These are phyloP conservation scores for Lysandra bellargus DNA, from an alignment of 2,888 invertebrate species.

Conservation along the genomic window DNA sequence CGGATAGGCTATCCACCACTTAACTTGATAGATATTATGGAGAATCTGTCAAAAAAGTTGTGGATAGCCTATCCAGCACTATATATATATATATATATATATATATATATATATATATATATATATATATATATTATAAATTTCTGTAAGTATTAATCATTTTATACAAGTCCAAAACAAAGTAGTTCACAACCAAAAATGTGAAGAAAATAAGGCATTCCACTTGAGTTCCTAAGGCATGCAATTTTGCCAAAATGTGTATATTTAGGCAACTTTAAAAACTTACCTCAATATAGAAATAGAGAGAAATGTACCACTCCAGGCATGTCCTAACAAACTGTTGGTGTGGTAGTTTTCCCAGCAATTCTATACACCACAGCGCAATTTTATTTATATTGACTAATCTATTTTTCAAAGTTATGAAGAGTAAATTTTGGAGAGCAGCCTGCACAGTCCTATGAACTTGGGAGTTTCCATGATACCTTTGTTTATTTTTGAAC, in stretches of 20 bases:
- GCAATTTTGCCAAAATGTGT: background rate
- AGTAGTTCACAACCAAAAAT: background rate
- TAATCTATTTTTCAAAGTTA: slow-evolving; percentile 49
- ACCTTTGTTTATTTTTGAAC: slow-evolving; percentile 64
- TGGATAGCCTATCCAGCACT: too few species aligned
- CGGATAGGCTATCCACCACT: too few species aligned
- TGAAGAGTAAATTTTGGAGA: slow-evolving; percentile 60
- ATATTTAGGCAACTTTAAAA: background rate
- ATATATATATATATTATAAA: too few species aligned
- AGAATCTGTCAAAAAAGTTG: too few species aligned
- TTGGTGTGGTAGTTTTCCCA: slow-evolving; percentile 68
- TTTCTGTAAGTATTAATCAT: too few species aligned
- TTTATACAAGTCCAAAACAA: background rate
- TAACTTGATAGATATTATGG: too few species aligned
- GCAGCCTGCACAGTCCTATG: slow-evolving; percentile 61
- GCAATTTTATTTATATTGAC: slow-evolving; percentile 45
- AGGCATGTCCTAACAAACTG: slow-evolving; percentile 61
- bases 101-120: too few species aligned
- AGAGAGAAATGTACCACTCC: slow-evolving; percentile 66
- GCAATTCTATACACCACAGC: slow-evolving; percentile 58
- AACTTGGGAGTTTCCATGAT: slow-evolving; percentile 65
- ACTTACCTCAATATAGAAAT: slow-evolving; percentile 60
- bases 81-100: too few species aligned
- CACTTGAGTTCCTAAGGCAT: background rate
- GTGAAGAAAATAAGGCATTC: background rate